Evolutionary conservation across 2,888 invertebrate genomes (phyloP), one percentile per base, ranked within the genome.

Genomic region (Sericinus montela): DNA sequence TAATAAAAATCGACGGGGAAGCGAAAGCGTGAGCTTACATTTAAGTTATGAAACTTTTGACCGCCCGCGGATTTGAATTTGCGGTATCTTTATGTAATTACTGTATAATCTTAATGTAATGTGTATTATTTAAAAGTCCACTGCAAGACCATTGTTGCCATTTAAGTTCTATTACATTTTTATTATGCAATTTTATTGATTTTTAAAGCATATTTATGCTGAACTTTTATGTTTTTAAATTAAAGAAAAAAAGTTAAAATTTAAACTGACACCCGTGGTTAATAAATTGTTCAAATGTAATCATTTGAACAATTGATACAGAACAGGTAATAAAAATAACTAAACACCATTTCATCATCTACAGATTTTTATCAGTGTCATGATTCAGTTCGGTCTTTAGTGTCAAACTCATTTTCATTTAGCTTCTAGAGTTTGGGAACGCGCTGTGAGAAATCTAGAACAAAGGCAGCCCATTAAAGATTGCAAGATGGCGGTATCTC

Each of bases 361-460:
- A 29, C 1, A 35, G 19, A 54, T 35, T n/a, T n/a, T 16, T 11
- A 36, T 45, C 44, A 36, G 35, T 40, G 29, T 30, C 14, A 7
- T 0, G 14, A 48, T 54, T 59, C 19, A 51, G 62, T 53, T 48
- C 39, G 55, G 48, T 57, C 56, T 66, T 48, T 54, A 48, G 13
- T 53, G 43, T 25, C 55, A 53, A n/a, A 47, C 43, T 48, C 19
- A 16, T 44, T 48, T 61, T 62, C 63, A 40, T 58, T 64, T 63
- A n/a, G n/a, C n/a, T n/a, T n/a, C n/a, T n/a, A 34, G 39, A 55
- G 57, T 60, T 58, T 57, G 50, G 62, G 51, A 67, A 65, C 35
- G 47, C 58, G 55, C 65, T 50, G 45, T 50, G 50, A 67, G 61
- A 69, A 70, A 65, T 50, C 8, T 23, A 32, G 44, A 57, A 65